Evolutionary conservation across 2,888 invertebrate species (phyloP), one percentile per base, ranked within the genome.

Genomic region (Drosophila seclusa): DNA sequence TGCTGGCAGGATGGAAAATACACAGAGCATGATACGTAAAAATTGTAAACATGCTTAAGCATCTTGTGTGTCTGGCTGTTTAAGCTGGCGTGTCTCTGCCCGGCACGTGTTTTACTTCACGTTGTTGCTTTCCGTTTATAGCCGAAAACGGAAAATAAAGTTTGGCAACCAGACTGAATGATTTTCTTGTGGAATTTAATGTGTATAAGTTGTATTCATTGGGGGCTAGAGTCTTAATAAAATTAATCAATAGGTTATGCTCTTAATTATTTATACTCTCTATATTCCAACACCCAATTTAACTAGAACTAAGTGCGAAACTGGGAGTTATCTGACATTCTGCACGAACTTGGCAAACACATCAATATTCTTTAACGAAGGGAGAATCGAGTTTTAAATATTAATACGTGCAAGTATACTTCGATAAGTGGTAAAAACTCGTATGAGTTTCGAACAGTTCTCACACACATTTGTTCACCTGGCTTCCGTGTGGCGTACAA

Each of bases 101-200:
- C 21, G 45, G 74, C 59, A 78, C 72, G 81, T 76, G 72, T 63
- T 58, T 63, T 42, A 32, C 36, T 31, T 45, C 64, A 49, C 62
- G 42, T 63, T 67, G 49, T 63, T 64, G 62, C 53, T 68, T 72
- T 57, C 48, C 48, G 32, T 67, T 78, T 61, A 48, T 21, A 10
- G 42, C 0, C 38, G 21, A 42, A 68, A 57, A 49, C 21, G 50
- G 31, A 52, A 68, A 60, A 68, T 68, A 61, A 73, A 68, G 49
- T 50, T 49, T 42, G n/a, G 53, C 29, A 63, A 3, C 11, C 21
- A 18, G 52, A 34, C 42, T 48, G 21, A 11, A 16, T 16, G 32
- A 38, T 40, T 42, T 10, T 45, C 32, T 24, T 48, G 40, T n/a
- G 5, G 38, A 48, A 29, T 60, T 40, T 53, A 38, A 53, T 48